A percentile compares a stretch with the other conserved stretches of the same genome.
These are phyloP conservation scores for Drosophila littoralis DNA, from an alignment of 1,140 invertebrate genomes.

Conservation along the genomic window DNA sequence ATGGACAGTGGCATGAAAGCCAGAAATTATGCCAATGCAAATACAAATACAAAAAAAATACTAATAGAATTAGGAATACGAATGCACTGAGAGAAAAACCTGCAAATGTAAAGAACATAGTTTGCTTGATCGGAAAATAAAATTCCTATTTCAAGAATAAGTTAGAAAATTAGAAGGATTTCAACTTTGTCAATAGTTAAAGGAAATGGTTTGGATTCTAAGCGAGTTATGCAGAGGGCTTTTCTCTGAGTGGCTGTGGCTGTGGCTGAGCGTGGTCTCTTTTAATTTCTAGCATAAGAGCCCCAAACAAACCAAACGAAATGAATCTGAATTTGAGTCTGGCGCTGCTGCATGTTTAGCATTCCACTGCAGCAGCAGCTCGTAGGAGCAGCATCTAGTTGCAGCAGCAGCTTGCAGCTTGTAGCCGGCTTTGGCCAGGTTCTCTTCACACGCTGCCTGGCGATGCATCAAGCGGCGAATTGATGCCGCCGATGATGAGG, in stretches of 20 bases:
- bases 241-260: constrained; percentile 1
- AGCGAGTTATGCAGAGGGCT: background rate
- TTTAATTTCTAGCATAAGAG: constrained; percentile 50
- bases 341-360: constrained; percentile 43
- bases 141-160: too few relatives aligned
- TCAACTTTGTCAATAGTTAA: too few relatives aligned
- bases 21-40: constrained; percentile 69
- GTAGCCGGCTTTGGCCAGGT: constrained; percentile 21
- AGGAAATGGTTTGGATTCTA: too few relatives aligned
- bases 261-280: constrained; percentile 28
- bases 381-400: background rate
- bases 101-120: background rate
- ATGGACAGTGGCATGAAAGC: constrained; percentile 28
- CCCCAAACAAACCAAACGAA: constrained; percentile 33
- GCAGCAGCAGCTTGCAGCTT: constrained; percentile 2
- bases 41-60: constrained; percentile 25
- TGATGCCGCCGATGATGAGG: constrained; percentile 77
- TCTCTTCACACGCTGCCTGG: constrained; percentile 70
- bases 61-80: constrained; percentile 2
- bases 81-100: constrained; percentile 7
- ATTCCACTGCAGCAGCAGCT: constrained; percentile 41
- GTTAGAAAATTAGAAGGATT: too few relatives aligned
- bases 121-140: too few relatives aligned
- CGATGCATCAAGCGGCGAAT: constrained; percentile 70
- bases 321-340: constrained; percentile 38